Evolutionary conservation across 2,797 vertebrate species (phyloP), one percentile per base, ranked within the genome.

Genomic region (Botia almorhae): DNA sequence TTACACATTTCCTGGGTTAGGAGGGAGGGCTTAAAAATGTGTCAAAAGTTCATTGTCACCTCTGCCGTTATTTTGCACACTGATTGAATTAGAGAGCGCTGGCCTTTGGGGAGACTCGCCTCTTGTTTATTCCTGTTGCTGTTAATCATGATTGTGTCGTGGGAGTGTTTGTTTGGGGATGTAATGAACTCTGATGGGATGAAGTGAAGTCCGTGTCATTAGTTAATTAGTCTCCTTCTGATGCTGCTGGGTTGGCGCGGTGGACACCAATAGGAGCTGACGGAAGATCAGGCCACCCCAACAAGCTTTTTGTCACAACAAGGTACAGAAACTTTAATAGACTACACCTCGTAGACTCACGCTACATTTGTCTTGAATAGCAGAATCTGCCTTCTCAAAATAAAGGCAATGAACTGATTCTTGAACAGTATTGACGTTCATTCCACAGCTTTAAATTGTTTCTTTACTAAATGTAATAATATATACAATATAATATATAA

Each of bases 91-190:
- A 5, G 26, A 43, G 48, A 65, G 51, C 3, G 3, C 26, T 23
- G 33, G 53, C 29, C 36, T 73, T 50, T 46, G 16, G 46, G 17
- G 3, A 71, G 11, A 26, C n/a, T 11, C 16, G 21, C 29, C 26
- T 14, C 39, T 55, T 67, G 67, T 73, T 67, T 63, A 51, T 74
- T 82, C 16, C 69, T 67, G 76, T 36, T 58, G 33, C 26, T 74
- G 58, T 69, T 82, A 78, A 80, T 82, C 64, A 69, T 12, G 77
- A 69, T 75, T 61, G 64, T 55, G 33, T 68, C 19, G 4, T 80
- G 80, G 74, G 82, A 82, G 73, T 77, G 80, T 80, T 87, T 88
- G 81, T 87, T 81, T 85, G 72, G 75, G 80, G 77, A 78, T 82
- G 72, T 83, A 86, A 87, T 84, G 82, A 81, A 82, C 76, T 74